A percentile compares a stretch with the other conserved stretches of the same genome.
Evolutionary conservation across 2,113 vertebrate species (phyloP).

Genomic region (Lophius piscatorius): DNA sequence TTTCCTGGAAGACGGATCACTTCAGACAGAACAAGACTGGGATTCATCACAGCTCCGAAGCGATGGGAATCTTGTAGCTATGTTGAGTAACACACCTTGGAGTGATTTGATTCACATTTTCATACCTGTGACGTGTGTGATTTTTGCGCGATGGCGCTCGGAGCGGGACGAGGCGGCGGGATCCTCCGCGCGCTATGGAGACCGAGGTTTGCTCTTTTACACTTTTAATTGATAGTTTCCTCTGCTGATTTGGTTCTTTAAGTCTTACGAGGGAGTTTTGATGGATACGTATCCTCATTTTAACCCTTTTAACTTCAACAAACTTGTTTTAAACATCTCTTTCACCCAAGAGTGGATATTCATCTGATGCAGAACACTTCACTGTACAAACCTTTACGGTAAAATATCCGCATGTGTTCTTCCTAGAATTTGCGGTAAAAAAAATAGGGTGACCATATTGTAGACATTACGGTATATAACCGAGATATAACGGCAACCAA

Average conservation of each 20-base stretch:
- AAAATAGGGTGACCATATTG: too few species aligned
- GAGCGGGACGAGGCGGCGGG: conserved; percentile 30
- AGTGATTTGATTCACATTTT: conserved; percentile 8
- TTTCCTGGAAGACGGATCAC: conserved; percentile 50
- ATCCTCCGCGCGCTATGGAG: conserved; percentile 39
- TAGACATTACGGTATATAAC: too few species aligned
- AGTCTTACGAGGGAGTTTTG: not conserved
- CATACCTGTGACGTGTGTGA: not conserved
- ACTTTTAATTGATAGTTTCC: not conserved
- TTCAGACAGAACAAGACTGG: not conserved
- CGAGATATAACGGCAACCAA: too few species aligned
- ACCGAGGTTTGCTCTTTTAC: conserved; percentile 54
- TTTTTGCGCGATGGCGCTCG: conserved; percentile 49
- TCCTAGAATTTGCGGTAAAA: too few species aligned
- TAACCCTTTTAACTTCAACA: too few species aligned
- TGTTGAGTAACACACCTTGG: conserved; percentile 3
- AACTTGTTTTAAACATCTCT: too few species aligned
- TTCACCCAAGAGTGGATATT: too few species aligned
- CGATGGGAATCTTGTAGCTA: conserved; percentile 33
- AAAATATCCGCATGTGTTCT: too few species aligned
- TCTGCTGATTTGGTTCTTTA: not conserved
- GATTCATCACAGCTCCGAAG: conserved; percentile 5
- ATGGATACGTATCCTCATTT: too few species aligned
- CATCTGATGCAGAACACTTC: too few species aligned
- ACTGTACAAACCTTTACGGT: too few species aligned